Percentiles rank a stretch among this genome's conserved stretches.
phyloP scores from a whole-genome alignment of 2,113 vertebrate species.

The Lophochroa leadbeateri region DNA sequence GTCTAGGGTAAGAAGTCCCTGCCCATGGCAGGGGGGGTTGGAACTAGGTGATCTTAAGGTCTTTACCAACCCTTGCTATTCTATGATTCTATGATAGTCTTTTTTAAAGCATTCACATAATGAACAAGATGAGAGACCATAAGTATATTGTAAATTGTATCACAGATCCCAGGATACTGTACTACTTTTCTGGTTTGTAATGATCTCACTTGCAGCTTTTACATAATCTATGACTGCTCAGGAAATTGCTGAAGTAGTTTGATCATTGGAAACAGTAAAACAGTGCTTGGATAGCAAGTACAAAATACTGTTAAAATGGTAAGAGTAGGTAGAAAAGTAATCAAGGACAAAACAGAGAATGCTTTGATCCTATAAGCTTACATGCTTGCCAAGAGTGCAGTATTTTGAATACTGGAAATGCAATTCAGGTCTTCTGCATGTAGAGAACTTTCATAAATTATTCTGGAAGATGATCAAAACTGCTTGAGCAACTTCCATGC shows the following conservation, averaged over 20 bases:
- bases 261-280: neutral
- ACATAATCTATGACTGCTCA: neutral
- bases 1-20: neutral
- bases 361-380: neutral
- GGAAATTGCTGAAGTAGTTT: neutral
- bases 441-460: neutral
- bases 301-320: neutral
- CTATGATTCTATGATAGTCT: neutral
- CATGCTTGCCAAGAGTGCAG: neutral
- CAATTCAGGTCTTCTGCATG: neutral
- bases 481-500: neutral
- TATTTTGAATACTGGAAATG: neutral
- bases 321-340: neutral
- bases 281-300: neutral
- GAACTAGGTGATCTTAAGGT: neutral
- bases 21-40: neutral
- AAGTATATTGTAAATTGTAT: neutral
- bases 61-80: neutral
- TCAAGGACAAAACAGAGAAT: neutral
- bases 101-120: neutral
- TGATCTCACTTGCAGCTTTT: neutral
- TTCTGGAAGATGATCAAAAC: neutral
- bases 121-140: neutral
- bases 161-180: neutral
- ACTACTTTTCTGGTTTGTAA: neutral